Evolutionary conservation across 2,113 vertebrate species (phyloP).

Genomic region (Mobula hypostoma): DNA sequence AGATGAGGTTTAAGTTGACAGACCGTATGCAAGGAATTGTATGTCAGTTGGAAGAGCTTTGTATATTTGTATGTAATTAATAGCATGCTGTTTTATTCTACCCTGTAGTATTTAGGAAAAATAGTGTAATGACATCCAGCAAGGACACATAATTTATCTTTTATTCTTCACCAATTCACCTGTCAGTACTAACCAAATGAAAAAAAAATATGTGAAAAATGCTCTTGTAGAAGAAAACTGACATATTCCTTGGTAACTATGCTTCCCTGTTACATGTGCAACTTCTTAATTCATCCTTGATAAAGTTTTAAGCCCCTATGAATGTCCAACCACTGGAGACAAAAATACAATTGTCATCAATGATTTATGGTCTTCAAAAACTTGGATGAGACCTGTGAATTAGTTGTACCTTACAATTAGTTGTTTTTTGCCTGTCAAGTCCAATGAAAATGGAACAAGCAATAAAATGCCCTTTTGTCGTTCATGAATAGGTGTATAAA

Average conservation of each 20-base stretch:
- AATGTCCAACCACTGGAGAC: background rate
- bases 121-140: background rate
- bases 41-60: background rate
- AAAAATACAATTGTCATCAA: background rate
- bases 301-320: background rate
- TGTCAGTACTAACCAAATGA: background rate
- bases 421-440: background rate
- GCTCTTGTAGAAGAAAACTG: background rate
- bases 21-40: background rate
- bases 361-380: slow-evolving; percentile 21
- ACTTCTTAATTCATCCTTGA: background rate
- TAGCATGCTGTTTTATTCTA: background rate
- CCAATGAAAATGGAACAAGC: background rate
- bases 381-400: background rate
- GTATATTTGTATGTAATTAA: slow-evolving; percentile 10
- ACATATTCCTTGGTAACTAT: background rate
- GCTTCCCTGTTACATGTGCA: background rate
- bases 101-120: slow-evolving; percentile 6
- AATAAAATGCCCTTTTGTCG: background rate
- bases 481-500: background rate
- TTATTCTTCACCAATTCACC: slow-evolving; percentile 5
- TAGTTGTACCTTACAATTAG: background rate
- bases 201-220: slow-evolving; percentile 18
- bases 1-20: background rate
- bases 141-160: background rate